Percentiles rank a stretch among this genome's conserved stretches.
These are phyloP conservation scores for Trachymyrmex septentrionalis DNA, from an alignment of 1,140 invertebrate species.

Conservation along the genomic window DNA sequence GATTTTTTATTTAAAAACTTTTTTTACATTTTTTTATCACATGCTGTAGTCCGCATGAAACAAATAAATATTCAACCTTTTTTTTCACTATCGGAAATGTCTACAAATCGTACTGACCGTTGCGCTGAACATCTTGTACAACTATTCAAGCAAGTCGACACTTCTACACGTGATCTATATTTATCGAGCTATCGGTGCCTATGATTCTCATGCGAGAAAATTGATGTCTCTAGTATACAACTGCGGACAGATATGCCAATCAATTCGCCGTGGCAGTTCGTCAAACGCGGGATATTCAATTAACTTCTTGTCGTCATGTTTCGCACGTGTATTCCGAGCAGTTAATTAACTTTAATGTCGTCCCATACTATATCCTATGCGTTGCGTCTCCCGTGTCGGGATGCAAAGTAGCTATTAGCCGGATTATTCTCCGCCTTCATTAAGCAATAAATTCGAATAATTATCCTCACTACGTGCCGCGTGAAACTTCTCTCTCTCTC, in stretches of 20 bases:
- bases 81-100: no score
- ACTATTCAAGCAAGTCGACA: background rate
- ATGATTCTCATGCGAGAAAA: background rate
- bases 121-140: background rate
- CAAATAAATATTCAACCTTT: no score
- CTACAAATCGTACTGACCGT: no score
- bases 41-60: no score
- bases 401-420: conserved; percentile 75
- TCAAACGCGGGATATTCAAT: conserved; percentile 67
- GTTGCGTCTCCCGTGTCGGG: conserved; percentile 56
- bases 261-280: conserved; percentile 5
- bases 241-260: conserved; percentile 10
- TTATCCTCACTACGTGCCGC: conserved; percentile 65
- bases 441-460: conserved; percentile 72
- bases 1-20: no score
- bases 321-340: conserved; percentile 43
- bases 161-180: background rate
- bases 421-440: conserved; percentile 67
- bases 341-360: conserved; percentile 72
- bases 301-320: conserved; percentile 65
- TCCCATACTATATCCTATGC: background rate
- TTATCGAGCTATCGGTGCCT: background rate
- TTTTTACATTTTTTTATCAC: no score
- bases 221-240: conserved; percentile 17
- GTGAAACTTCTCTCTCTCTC: background rate